Base-by-base conservation (phyloP, 2,888 invertebrate genomes). In the Melanargia galathea region DNA sequence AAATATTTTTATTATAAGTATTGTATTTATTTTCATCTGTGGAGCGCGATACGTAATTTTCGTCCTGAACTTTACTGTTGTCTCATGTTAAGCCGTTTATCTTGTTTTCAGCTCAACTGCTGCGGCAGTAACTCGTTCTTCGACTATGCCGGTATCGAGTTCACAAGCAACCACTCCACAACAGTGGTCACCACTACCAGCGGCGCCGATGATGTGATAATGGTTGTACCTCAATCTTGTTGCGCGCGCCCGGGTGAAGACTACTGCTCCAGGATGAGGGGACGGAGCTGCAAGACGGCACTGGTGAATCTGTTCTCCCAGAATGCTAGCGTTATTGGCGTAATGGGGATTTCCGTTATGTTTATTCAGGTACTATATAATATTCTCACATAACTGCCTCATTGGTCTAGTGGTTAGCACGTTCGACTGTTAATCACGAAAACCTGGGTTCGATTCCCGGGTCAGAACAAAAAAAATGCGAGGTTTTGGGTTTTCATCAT, bases 321-420 rank as follows among this genome's bases (percentile, higher is more conserved):
- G 68, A 90, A 91, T 51, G 72, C 87, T 1, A 85, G 80, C 11
- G 83, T 90, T 3, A 71, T 90, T 0, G 91, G 90, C 1, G 89
- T 91, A 2, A 73, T 91, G 4, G 90, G 90, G 1, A 80, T 90
- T 0, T 90, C 91, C 0, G 89, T 91, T 10, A 87, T 90, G 85
- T 90, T 90, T 71, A 87, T 90, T 55, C 83, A 86, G 75, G 91
- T 90, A 63, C 61, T 8, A 10, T 38, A 26, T 26, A 26, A 26
- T 26, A 5, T 26, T 26, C 6, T 26, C 6, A 5, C 6, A 1
- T 5, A 26, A 26, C 26, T 6, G 4, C 3, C 26, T 26, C 6
- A n/a, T n/a, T n/a, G n/a, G n/a, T n/a, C n/a, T n/a, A n/a, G n/a
- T n/a, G n/a, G n/a, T n/a, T n/a, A n/a, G n/a, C n/a, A n/a, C n/a